Evolutionary conservation across 2,888 invertebrate species (phyloP), one percentile per base, ranked within the genome.

Genomic region (Stenodema calcarata): DNA sequence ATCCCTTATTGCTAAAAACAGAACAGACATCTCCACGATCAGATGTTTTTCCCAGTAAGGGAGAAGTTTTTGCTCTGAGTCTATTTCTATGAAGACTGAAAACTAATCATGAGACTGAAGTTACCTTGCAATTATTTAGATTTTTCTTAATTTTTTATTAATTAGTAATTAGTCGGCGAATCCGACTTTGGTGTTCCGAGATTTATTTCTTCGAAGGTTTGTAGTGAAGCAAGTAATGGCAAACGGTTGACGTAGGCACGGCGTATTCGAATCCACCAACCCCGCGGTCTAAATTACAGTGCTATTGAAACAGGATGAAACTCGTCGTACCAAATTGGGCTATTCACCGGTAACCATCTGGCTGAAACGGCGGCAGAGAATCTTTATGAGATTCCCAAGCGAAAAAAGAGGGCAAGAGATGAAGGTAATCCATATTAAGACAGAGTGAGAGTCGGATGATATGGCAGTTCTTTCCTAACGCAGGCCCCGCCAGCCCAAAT

Each of bases 391-490:
- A 47, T 14, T 47, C 47, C 47, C 18, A 75, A 28, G 16, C 35
- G 41, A 35, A n/a, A 75, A 75, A 41, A 41, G 73, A 30, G 73
- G 35, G 41, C 35, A 35, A 75, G 73, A 41, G 73, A 41, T 75
- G 73, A 75, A 75, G 73, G 41, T 30, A 41, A 30, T 75, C 73
- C 62, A 62, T 62, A 62, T 62, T 62, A 62, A 62, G 62, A 62
- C 62, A 62, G 41, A 41, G 73, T 75, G 73, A 41, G 41, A 75
- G 73, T 41, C 73, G 73, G 41, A 75, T 75, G 73, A 75, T 75
- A 75, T 9, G 73, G 73, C 73, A 75, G 30, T 75, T 75, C 35
- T 75, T 16, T 41, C 3, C 70, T 23, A 18, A 41, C 73, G 73
- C n/a, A 0, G 70, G 7, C 27, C 73, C 16, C 73, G 73, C 73